phyloP scores from a whole-genome alignment of 2,888 invertebrate species.

The Amorpha juglandis region DNA sequence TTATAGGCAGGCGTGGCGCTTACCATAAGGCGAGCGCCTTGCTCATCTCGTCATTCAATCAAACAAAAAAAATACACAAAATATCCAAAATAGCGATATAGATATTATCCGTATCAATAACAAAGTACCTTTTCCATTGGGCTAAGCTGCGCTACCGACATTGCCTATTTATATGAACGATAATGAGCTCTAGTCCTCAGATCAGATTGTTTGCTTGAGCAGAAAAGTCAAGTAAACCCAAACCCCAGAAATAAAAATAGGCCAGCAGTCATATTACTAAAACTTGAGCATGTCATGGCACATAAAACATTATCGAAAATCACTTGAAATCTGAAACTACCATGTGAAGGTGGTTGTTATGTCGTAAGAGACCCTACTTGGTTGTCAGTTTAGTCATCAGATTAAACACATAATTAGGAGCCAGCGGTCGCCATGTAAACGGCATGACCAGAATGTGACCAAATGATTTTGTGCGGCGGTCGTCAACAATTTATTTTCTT shows the following conservation, averaged over 20 bases:
- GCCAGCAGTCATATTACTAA: neutral
- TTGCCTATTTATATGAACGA: too few species aligned
- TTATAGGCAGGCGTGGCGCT: too few species aligned
- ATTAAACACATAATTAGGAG: slow-evolving; percentile 67
- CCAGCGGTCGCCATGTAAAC: slow-evolving; percentile 61
- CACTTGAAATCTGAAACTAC: slow-evolving; percentile 30
- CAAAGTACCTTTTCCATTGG: too few species aligned
- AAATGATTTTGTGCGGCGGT: slow-evolving; percentile 73
- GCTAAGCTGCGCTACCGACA: too few species aligned
- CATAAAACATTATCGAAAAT: neutral
- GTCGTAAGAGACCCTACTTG: slow-evolving; percentile 46
- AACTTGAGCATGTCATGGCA: neutral
- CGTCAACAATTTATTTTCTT: slow-evolving; percentile 46
- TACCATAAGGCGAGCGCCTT: too few species aligned
- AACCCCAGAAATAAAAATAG: too few species aligned
- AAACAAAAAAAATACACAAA: too few species aligned
- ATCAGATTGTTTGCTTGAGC: neutral
- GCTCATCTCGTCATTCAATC: too few species aligned
- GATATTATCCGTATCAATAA: too few species aligned
- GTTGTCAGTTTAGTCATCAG: slow-evolving; percentile 49
- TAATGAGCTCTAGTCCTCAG: neutral
- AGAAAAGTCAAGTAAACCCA: neutral
- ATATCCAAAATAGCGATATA: too few species aligned
- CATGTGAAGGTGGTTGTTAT: slow-evolving; percentile 47
- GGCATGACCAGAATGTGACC: slow-evolving; percentile 75